Percentiles rank a stretch among this genome's conserved stretches.
Conservation (phyloP, 2,888 invertebrate genomes). For the Drosophila picticornis region DNA sequence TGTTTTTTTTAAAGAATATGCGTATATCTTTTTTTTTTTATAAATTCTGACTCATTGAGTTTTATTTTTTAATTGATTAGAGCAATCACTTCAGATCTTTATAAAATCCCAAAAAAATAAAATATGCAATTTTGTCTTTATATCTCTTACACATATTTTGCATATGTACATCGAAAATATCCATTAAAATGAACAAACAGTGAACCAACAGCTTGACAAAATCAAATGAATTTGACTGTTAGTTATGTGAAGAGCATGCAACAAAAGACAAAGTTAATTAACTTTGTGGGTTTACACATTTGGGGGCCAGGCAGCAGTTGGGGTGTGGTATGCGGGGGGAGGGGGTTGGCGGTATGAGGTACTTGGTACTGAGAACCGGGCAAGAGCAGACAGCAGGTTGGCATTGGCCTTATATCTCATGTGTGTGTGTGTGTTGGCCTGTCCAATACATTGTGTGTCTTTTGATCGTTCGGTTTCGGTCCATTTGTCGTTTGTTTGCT, state of each 20-base stretch:
- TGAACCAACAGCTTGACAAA: conserved; percentile 21
- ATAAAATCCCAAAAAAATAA: neutral
- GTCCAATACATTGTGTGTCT: conserved; percentile 73
- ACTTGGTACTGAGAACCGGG: conserved; percentile 20
- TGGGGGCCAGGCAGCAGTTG: conserved; percentile 17
- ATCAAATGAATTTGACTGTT: conserved; percentile 7
- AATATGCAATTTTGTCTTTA: neutral
- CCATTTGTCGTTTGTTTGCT: conserved; percentile 81
- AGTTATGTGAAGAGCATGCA: conserved; percentile 35
- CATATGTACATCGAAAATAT: neutral
- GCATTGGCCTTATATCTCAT: conserved; percentile 13
- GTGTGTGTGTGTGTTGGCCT: conserved; percentile 30
- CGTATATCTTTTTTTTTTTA: neutral
- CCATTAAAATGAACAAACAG: neutral
- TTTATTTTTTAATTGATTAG: neutral
- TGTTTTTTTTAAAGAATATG: neutral
- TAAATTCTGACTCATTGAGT: neutral
- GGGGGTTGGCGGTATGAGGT: conserved; percentile 2
- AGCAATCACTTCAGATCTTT: neutral
- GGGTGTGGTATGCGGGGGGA: conserved; percentile 7
- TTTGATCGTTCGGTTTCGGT: conserved; percentile 82
- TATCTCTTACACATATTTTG: neutral
- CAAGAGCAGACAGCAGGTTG: conserved; percentile 35
- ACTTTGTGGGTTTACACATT: conserved; percentile 75
- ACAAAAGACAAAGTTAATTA: conserved; percentile 74